Evolutionary conservation across 2,113 vertebrate genomes (phyloP).

Genomic region (Lepisosteus osseus): DNA sequence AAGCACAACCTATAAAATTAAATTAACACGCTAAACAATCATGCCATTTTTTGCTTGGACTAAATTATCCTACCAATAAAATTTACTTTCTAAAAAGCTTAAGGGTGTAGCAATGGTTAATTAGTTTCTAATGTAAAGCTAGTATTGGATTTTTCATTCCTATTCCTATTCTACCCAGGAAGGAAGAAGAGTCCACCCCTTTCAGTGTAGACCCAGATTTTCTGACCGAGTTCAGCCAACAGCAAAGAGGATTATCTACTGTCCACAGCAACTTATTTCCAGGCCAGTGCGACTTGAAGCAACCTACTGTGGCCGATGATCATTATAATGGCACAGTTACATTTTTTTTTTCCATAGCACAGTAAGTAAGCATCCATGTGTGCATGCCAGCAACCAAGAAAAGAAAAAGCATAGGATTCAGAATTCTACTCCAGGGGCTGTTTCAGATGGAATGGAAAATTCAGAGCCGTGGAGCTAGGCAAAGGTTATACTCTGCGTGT

Average conservation of each 20-base stretch:
- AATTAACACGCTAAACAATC: no score
- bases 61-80: neutral
- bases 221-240: neutral
- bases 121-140: neutral
- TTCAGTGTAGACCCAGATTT: constrained; percentile 5
- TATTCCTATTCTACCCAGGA: neutral
- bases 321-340: neutral
- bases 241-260: constrained; percentile 23
- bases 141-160: neutral
- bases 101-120: neutral
- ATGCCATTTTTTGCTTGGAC: no score
- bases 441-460: constrained; percentile 16
- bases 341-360: neutral
- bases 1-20: no score
- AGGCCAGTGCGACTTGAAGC: constrained; percentile 31
- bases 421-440: constrained; percentile 20
- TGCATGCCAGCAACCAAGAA: neutral
- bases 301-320: neutral
- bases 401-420: constrained; percentile 24
- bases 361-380: constrained; percentile 9
- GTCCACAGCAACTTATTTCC: constrained; percentile 24
- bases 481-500: constrained; percentile 50
- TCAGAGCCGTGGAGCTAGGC: constrained; percentile 33
- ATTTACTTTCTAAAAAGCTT: neutral
- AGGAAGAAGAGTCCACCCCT: constrained; percentile 18